phyloP scores from a whole-genome alignment of 2,113 vertebrate species.

The Arizona elegans region DNA sequence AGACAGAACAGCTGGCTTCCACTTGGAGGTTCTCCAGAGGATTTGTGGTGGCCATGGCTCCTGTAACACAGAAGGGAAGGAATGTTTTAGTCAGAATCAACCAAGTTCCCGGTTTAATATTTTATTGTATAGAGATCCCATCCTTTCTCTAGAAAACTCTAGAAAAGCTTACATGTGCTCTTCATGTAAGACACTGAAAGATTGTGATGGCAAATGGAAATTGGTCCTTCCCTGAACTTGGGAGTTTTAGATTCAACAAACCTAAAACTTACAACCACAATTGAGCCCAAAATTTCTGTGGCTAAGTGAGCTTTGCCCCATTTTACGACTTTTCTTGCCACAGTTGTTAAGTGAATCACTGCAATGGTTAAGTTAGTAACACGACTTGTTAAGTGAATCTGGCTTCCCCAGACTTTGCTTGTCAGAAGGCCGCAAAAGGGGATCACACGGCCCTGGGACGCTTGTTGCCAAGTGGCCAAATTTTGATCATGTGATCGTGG shows the following conservation, averaged over 20 bases:
- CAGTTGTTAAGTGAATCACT: neutral
- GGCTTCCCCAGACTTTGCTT: too few relatives aligned
- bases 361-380: neutral
- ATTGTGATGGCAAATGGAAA: neutral
- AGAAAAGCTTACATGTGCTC: neutral
- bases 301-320: neutral
- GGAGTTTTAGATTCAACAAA: neutral
- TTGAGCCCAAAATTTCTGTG: neutral
- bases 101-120: neutral
- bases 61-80: neutral
- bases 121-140: neutral
- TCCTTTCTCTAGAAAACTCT: neutral
- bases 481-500: neutral
- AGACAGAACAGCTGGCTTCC: slow-evolving; percentile 87
- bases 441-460: too few relatives aligned
- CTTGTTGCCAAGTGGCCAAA: neutral
- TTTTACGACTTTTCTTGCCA: neutral
- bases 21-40: slow-evolving; percentile 68
- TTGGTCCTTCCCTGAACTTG: neutral
- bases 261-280: neutral
- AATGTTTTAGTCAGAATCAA: neutral
- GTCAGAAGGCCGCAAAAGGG: too few relatives aligned
- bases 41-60: slow-evolving; percentile 32
- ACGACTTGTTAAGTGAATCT: neutral
- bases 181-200: neutral